phyloP scores from a whole-genome alignment of 2,113 vertebrate genomes.

The Corythoichthys intestinalis region DNA sequence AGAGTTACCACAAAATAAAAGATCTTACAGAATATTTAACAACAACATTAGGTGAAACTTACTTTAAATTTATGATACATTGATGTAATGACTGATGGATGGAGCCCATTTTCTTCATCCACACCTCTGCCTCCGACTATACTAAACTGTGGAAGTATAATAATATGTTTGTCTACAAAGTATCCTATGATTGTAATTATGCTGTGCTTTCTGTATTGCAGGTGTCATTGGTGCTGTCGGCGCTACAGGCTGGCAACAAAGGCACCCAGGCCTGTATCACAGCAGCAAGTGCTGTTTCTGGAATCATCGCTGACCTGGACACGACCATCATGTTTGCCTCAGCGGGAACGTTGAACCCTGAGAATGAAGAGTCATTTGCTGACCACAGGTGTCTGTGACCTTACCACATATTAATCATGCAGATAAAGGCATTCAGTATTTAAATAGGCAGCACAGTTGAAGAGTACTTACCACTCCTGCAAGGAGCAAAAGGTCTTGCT shows the following conservation, averaged over 20 bases:
- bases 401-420: not conserved
- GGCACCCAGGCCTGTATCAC: slow-evolving; percentile 98
- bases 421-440: not conserved
- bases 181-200: not conserved
- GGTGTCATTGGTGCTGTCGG: slow-evolving; percentile 94
- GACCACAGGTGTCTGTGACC: slow-evolving; percentile 85
- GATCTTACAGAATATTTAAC: not conserved
- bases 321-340: slow-evolving; percentile 99
- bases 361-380: slow-evolving; percentile 94
- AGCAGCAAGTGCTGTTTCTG: slow-evolving; percentile 89
- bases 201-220: slow-evolving; percentile 47
- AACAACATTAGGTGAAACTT: not conserved
- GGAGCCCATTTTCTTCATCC: not conserved
- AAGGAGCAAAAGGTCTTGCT: not conserved
- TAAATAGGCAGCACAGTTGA: not conserved
- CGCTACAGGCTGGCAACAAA: slow-evolving; percentile 96
- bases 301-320: slow-evolving; percentile 96
- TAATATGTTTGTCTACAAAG: not conserved
- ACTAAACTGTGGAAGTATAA: not conserved
- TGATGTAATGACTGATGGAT: not conserved
- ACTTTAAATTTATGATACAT: not conserved
- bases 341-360: slow-evolving; percentile 90
- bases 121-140: not conserved
- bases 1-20: not conserved
- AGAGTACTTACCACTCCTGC: not conserved